Base-by-base conservation (phyloP, 2,888 invertebrate genomes). In the Thera obeliscata region DNA sequence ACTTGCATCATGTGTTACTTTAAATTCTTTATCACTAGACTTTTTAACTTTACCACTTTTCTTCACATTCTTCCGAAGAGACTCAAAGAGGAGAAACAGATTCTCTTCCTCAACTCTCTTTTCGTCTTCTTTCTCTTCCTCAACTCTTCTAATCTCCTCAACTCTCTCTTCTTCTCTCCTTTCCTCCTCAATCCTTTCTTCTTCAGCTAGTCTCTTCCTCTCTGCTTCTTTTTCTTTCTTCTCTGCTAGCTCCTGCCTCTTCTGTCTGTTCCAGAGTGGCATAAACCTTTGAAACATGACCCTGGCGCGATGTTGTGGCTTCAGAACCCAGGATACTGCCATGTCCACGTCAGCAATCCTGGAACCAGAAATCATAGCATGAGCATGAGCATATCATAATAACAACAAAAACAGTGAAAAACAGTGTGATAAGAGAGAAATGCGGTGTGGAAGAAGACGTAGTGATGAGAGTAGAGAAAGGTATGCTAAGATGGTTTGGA, bases 221-320 rank as follows among this genome's bases (percentile, higher is more conserved):
- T 73, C 66, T 57, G 77, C 82, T 49, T 83, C 81, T 63, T 63
- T 76, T 60, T 78, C 80, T 59, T 88, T 88, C 78, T 83, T 89
- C 65, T 91, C 90, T 0, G 89, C 91, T 0, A 87, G 67, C 74
- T 91, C 91, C 64, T 85, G 83, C 52, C 94, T 81, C 61, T 81
- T 86, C 77, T 85, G 85, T 2, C 86, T 86, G 77, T 93, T 90
- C 91, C 93, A 88, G 89, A 90, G 91, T 1, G 94, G 94, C 88
- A 90, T 91, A 79, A 94, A 91, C 0, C 94, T 82, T 72, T 94
- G 94, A 83, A 94, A 94, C 85, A 90, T 91, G 4, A 94, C 84
- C 12, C 91, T 77, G n/a, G 85, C 75, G 1, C 95, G 82, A 70
- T 95, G 94, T 48, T 93, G 89, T 0, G 92, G 89, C 64, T 88